Evolutionary conservation across 2,888 invertebrate species (phyloP), one percentile per base, ranked within the genome.

Genomic region (Nomada goodeniana): DNA sequence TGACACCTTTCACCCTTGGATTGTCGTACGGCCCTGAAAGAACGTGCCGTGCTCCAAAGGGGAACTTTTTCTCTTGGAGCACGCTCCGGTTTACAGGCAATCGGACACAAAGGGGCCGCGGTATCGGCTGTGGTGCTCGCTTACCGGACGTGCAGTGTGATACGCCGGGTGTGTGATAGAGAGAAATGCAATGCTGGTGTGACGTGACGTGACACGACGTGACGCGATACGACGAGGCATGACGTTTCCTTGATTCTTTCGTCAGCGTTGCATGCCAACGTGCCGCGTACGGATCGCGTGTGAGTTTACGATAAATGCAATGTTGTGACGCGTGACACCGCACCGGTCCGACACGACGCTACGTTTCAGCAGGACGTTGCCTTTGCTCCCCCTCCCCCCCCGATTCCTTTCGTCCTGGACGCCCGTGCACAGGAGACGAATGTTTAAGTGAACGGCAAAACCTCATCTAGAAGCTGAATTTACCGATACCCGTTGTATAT

Each of bases 311-410:
- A 67, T 52, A 50, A 80, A 78, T 52, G 80, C 47, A 64, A 79
- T 81, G 82, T 82, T 82, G 68, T 82, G 82, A 81, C 82, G 82
- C 81, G 80, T 61, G 74, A 80, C 52, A 67, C 68, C 50, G 59
- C 29, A 60, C 75, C 69, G 75, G 69, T 55, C 47, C 47, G 47
- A 23, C 44, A 26, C 26, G 63, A 61, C 60, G 20, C 47, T 20
- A n/a, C n/a, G 50, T 20, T n/a, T 29, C 36, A 26, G 63, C 44
- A 26, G 44, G 55, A 61, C 60, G 20, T 55, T 29, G 23, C n/a
- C 59, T n/a, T 55, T 29, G n/a, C n/a, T 42, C 73, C 53, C 23
- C 23, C 23, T 1, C 23, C 23, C 1, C 23, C 60, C 42, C 29
- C 67, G 44, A 53, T 55, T 57, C 26, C 63, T 50, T 26, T 20